Evolutionary conservation across 2,888 invertebrate genomes (phyloP), one percentile per base, ranked within the genome.

Genomic region (Polyommatus iphigenia): DNA sequence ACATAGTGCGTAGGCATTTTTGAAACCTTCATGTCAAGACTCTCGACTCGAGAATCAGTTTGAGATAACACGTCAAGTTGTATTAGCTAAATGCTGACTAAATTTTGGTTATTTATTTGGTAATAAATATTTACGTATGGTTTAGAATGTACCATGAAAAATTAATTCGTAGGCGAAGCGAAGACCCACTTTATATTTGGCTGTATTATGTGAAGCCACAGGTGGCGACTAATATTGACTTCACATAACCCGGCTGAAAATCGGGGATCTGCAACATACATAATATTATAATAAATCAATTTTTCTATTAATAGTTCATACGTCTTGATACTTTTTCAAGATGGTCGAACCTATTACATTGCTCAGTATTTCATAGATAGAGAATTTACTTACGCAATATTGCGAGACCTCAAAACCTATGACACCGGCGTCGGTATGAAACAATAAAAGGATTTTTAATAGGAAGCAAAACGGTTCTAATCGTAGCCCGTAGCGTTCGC

Each of bases 1-100:
- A 75, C 75, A 75, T 54, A 75, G 75, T 75, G 75, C 75, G 75
- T 75, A 75, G 75, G 54, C 54, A 75, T 54, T 50, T 75, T 50
- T 29, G 75, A 54, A 50, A 24, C 29, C 20, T 32, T 50, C 46
- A 67, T 71, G 71, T 72, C 54, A 77, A 71, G 62, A 62, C 24
- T 50, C 62, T 41, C 62, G 41, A 50, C 54, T 77, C 20, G 3
- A 73, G 72, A 54, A 72, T 54, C 29, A 59, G 57, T 72, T 67
- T 67, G 67, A 29, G 29, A 67, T 67, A 67, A 67, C 67, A 32
- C 29, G 18, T 29, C 29, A 29, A 67, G 15, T 59, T 59, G 59
- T 67, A 15, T 67, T 29, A 67, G 29, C 20, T 62, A 13, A 67
- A 24, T 29, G 29, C 32, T 32, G 20, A 32, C 24, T 62, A 24